phyloP scores from a whole-genome alignment of 2,888 invertebrate genomes.

The Epiblema foenella region DNA sequence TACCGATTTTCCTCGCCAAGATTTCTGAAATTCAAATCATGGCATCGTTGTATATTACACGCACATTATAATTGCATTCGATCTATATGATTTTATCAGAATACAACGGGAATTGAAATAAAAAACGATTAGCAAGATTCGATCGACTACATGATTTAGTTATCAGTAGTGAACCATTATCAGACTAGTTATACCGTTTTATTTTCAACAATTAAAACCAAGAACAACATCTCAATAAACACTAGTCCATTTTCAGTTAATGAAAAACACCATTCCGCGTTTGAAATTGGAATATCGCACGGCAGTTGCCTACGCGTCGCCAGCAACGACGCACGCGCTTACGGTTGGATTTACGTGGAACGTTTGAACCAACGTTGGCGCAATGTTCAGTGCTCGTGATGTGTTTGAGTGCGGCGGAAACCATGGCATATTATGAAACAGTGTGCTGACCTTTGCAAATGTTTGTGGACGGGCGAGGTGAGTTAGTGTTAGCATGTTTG shows the following conservation, averaged over 20 bases:
- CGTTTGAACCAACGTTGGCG: conserved; percentile 65
- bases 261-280: conserved; percentile 60
- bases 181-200: conserved; percentile 1
- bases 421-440: conserved; percentile 68
- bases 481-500: conserved; percentile 52
- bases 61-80: background rate
- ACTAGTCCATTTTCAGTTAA: conserved; percentile 49
- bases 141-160: too few species aligned
- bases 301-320: conserved; percentile 65
- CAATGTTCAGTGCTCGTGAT: conserved; percentile 59
- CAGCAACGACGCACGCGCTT: conserved; percentile 66
- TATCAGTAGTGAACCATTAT: background rate
- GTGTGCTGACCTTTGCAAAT: conserved; percentile 67
- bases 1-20: too few species aligned
- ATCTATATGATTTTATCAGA: background rate
- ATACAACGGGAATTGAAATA: background rate
- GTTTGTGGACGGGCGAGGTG: conserved; percentile 81
- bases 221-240: conserved; percentile 27
- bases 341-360: conserved; percentile 62
- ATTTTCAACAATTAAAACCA: conserved; percentile 4
- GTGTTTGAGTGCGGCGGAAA: conserved; percentile 69
- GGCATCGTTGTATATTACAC: background rate
- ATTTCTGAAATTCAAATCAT: background rate
- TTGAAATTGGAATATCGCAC: conserved; percentile 51
- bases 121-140: too few species aligned